Evolutionary conservation across 1,140 invertebrate species (phyloP), one percentile per base, ranked within the genome.

Genomic region (Campoletis sonorensis): DNA sequence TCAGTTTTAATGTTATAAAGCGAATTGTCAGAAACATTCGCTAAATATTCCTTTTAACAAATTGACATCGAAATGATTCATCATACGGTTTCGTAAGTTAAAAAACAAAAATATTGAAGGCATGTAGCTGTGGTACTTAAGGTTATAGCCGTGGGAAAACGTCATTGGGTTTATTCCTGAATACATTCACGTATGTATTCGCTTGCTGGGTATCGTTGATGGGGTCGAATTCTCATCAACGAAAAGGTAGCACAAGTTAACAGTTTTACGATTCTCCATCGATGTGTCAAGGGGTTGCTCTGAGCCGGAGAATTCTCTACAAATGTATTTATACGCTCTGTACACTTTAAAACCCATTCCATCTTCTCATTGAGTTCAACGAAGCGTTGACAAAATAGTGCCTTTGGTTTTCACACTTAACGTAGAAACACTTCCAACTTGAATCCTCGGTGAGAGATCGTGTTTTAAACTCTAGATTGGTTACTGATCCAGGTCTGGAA

Each of bases 401-500:
- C 37, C 33, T 37, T 33, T 64, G 11, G 37, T 30, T 67, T 10
- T 18, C 11, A 26, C 23, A 64, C 23, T 18, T 58, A 1, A 64
- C 23, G 23, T 64, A 64, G 58, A 78, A 78, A 67, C n/a, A 30
- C 40, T 61, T 78, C 58, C 58, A 78, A 45, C 40, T 64, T 51
- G 16, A 18, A 2, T n/a, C 13, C 33, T 45, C 79, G 82, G 84
- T 82, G 82, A 78, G 83, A 80, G 80, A 87, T 84, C 86, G 82
- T 86, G 86, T 87, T 88, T 85, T 83, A 77, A 89, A 89, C 84
- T 89, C 84, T 83, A 82, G 84, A 85, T 85, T 86, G 86, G 87
- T 89, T 87, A 87, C 86, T 87, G 89, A 88, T 89, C 84, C 84
- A 83, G 81, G 84, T 85, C 84, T 82, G 67, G 64, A 82, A 90